Evolutionary conservation across 2,888 invertebrate genomes (phyloP), one percentile per base, ranked within the genome.

Genomic region (Lissonota sp.): DNA sequence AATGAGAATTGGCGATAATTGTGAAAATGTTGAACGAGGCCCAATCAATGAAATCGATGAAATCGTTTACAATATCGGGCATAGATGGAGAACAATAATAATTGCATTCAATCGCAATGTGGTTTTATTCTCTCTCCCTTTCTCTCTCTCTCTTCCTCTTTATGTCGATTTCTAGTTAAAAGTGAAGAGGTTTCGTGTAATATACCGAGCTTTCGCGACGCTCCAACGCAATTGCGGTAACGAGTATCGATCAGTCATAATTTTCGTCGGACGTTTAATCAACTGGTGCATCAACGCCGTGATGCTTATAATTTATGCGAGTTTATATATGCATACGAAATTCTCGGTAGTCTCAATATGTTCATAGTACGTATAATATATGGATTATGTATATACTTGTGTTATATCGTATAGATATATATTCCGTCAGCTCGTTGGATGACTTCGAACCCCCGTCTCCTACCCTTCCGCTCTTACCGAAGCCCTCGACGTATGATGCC

Each of bases 211-310:
- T 49, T 37, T 49, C 80, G 84, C 73, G 79, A 83, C 64, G 79
- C 71, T 69, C 1, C 26, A 72, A 79, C 77, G 76, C 79, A 84
- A 84, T 84, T 83, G 82, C 74, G 73, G 83, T 46, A 70, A 75
- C 67, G 74, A 80, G 75, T 83, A 88, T 84, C 87, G 85, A 86
- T 87, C 85, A 84, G 86, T 87, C 85, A 87, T 88, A 85, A 87
- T 88, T 86, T 87, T 86, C 84, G 74, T 62, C 82, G 85, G 86
- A 85, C 85, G 84, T 88, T 88, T 87, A 88, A 86, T 88, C 87
- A 87, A 88, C 82, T 83, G 58, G 78, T 53, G 82, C 74, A 53
- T 62, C 67, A 69, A 72, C 72, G 80, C 66, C 63, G 71, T 67
- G 12, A 57, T 71, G 76, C 76, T 79, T 80, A 80, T 82, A 83